phyloP scores from a whole-genome alignment of 2,113 vertebrate genomes.

The Shinisaurus crocodilurus region DNA sequence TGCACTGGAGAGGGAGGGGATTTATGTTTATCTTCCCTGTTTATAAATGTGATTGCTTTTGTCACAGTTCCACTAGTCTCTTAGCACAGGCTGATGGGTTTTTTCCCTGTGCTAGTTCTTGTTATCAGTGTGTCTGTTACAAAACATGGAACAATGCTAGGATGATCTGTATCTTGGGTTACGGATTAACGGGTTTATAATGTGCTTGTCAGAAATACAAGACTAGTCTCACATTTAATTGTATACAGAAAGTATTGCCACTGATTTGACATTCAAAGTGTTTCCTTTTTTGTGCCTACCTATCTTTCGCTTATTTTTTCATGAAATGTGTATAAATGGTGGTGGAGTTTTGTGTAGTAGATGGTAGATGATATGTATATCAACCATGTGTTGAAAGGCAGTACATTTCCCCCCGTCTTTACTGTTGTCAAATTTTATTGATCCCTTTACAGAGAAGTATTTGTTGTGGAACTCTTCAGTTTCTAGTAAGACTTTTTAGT shows the following conservation, averaged over 20 bases:
- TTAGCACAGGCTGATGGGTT: not conserved
- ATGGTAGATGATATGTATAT: slow-evolving; percentile 16
- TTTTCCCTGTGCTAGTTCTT: not conserved
- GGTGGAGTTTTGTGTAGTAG: slow-evolving; percentile 37
- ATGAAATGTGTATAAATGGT: slow-evolving; percentile 27
- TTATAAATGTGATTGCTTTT: not conserved
- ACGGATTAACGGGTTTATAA: not conserved
- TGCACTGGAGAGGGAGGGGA: not conserved
- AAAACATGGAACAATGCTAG: not conserved
- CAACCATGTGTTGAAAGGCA: slow-evolving; percentile 9
- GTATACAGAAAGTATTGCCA: not conserved
- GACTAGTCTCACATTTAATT: not conserved
- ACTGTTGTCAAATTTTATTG: slow-evolving; percentile 48
- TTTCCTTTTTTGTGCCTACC: slow-evolving; percentile 56
- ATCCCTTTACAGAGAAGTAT: slow-evolving; percentile 34
- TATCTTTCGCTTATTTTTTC: slow-evolving; percentile 47
- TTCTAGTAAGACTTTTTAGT: slow-evolving; percentile 63
- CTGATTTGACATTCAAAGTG: slow-evolving; percentile 30
- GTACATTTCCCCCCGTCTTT: slow-evolving; percentile 30
- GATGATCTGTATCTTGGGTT: not conserved
- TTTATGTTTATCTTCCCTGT: not conserved
- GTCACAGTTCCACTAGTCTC: not conserved
- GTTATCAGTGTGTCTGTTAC: not conserved
- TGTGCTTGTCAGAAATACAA: not conserved
- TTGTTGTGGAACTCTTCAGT: slow-evolving; percentile 9